These are phyloP conservation scores for Reinhardtius hippoglossoides DNA, from an alignment of 2,113 vertebrate species.

Conservation along the genomic window DNA sequence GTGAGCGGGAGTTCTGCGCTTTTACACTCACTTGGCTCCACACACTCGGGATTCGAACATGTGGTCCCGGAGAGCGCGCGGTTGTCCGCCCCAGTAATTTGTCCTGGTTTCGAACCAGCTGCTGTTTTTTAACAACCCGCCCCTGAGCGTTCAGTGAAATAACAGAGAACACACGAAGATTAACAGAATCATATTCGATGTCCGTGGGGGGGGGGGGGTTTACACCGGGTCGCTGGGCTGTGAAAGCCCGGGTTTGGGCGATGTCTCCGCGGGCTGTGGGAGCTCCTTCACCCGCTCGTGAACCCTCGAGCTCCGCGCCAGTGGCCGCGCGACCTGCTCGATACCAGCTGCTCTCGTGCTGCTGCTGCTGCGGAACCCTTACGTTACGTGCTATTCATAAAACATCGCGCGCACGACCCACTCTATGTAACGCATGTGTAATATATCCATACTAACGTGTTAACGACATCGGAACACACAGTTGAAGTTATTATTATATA, in stretches of 20 bases:
- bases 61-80: constrained; percentile 32
- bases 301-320: constrained; percentile 46
- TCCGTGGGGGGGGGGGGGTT: neutral
- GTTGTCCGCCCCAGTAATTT: constrained; percentile 4
- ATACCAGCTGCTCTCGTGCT: constrained; percentile 47
- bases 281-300: constrained; percentile 59
- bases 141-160: no score
- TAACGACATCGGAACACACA: neutral
- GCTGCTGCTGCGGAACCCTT: constrained; percentile 25
- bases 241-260: constrained; percentile 11
- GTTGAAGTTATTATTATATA: neutral
- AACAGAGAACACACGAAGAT: no score
- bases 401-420: neutral
- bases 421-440: neutral
- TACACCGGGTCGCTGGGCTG: constrained; percentile 6
- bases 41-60: constrained; percentile 36
- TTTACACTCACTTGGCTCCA: constrained; percentile 15
- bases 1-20: neutral
- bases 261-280: constrained; percentile 25
- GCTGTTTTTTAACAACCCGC: neutral
- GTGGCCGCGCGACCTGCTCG: constrained; percentile 43
- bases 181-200: no score
- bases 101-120: constrained; percentile 42
- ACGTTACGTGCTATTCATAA: constrained; percentile 12
- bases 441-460: neutral